A percentile compares a stretch with the other conserved stretches of the same genome.
phyloP scores from a whole-genome alignment of 2,113 vertebrate genomes.

The Aramus guarauna region DNA sequence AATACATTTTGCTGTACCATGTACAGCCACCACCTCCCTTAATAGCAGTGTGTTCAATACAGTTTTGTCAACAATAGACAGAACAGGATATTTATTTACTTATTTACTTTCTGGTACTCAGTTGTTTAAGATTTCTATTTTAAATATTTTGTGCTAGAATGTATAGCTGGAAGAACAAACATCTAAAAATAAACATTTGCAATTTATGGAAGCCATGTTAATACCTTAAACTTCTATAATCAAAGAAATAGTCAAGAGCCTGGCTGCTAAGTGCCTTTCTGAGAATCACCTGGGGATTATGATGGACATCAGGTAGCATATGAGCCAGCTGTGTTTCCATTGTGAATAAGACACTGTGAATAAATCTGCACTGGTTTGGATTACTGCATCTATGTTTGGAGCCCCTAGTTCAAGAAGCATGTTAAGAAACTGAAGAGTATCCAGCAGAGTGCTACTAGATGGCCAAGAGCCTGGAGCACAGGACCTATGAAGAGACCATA shows the following conservation, averaged over 20 bases:
- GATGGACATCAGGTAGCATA: background rate
- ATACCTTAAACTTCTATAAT: background rate
- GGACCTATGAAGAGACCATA: background rate
- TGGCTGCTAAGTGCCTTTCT: background rate
- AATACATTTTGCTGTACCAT: background rate
- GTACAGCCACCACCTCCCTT: background rate
- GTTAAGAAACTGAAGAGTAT: background rate
- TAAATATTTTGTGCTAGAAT: background rate
- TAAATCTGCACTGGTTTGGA: background rate
- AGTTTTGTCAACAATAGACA: background rate
- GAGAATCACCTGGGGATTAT: background rate
- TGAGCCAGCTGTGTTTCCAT: background rate
- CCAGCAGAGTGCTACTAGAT: background rate
- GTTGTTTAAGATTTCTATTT: background rate
- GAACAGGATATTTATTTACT: background rate
- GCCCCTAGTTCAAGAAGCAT: background rate
- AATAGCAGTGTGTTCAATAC: background rate
- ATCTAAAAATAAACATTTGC: background rate
- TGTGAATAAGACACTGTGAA: background rate
- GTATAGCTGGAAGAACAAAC: background rate
- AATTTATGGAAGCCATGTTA: background rate
- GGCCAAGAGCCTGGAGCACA: background rate
- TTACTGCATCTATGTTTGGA: background rate
- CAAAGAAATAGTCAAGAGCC: background rate
- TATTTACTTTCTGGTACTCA: background rate